Percentiles rank a stretch among this genome's conserved stretches.
Evolutionary conservation across 2,797 vertebrate species (phyloP).

Genomic region (Hypotaenidia philippensis): DNA sequence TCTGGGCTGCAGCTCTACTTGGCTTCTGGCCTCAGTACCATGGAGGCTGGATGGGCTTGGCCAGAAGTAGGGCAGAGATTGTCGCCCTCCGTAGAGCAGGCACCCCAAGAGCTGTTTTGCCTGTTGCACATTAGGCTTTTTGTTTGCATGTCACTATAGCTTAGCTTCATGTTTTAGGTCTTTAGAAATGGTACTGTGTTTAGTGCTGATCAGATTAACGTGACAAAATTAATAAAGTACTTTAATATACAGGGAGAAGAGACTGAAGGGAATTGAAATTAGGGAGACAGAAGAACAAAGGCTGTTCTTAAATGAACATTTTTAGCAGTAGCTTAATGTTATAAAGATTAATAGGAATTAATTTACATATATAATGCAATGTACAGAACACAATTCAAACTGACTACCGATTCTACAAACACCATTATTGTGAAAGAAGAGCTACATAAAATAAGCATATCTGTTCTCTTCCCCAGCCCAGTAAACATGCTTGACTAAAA

Average conservation of each 20-base stretch:
- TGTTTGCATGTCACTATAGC: neutral
- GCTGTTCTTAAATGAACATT: slow-evolving; percentile 66
- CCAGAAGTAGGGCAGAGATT: neutral
- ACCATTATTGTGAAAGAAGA: slow-evolving; percentile 22
- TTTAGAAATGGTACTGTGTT: slow-evolving; percentile 28
- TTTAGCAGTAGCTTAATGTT: slow-evolving; percentile 73
- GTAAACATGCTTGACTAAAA: neutral
- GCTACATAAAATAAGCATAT: neutral
- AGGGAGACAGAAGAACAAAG: slow-evolving; percentile 70
- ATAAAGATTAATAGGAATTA: slow-evolving; percentile 76
- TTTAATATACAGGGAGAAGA: slow-evolving; percentile 56
- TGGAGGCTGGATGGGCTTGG: neutral
- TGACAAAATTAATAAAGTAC: slow-evolving; percentile 74
- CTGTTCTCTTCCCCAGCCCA: neutral
- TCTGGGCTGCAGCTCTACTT: neutral
- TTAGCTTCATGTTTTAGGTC: neutral
- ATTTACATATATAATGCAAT: slow-evolving; percentile 70
- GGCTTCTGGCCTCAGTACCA: neutral
- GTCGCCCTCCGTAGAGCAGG: neutral
- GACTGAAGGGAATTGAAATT: slow-evolving; percentile 72
- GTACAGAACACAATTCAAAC: slow-evolving; percentile 54
- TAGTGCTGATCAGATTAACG: slow-evolving; percentile 69
- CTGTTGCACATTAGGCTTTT: neutral
- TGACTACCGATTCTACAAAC: slow-evolving; percentile 17
- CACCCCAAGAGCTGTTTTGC: neutral